phyloP scores from a whole-genome alignment of 2,113 vertebrate species.

The Tauraco erythrolophus region DNA sequence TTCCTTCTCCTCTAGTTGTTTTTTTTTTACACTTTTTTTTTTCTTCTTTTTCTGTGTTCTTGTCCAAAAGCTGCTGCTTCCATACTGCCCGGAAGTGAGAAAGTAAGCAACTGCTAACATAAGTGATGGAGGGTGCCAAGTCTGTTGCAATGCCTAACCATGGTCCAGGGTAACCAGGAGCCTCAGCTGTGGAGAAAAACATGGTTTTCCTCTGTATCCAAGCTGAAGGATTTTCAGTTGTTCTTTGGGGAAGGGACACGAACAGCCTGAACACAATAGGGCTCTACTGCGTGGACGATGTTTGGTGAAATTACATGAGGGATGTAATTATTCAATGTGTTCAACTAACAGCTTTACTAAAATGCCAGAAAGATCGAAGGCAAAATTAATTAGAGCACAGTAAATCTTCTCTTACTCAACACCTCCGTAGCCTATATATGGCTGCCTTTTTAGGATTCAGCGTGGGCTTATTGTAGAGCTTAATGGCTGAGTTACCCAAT shows the following conservation, averaged over 20 bases:
- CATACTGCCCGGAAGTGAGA: background rate
- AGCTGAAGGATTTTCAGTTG: background rate
- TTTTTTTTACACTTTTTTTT: accelerated
- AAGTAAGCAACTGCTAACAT: background rate
- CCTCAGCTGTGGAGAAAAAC: background rate
- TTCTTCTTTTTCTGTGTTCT: background rate
- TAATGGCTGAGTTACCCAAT: conserved; percentile 56
- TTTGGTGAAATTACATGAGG: background rate
- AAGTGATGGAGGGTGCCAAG: background rate
- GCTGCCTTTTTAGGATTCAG: conserved; percentile 51
- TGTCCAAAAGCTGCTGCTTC: background rate
- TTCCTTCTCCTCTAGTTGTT: background rate
- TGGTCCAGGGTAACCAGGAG: background rate
- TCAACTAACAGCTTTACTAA: conserved; percentile 7
- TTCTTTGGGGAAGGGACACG: background rate
- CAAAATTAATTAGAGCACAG: conserved; percentile 41
- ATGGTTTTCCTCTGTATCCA: background rate
- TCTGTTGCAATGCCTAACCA: background rate
- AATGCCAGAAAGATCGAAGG: conserved; percentile 14
- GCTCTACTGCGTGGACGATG: background rate
- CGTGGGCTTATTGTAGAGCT: conserved; percentile 39
- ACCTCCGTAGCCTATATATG: conserved; percentile 48
- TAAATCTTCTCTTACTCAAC: conserved; percentile 45
- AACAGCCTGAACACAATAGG: background rate
- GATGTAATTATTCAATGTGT: background rate